Evolutionary conservation across 2,888 invertebrate genomes (phyloP), one percentile per base, ranked within the genome.

Genomic region (Xylota segnis): DNA sequence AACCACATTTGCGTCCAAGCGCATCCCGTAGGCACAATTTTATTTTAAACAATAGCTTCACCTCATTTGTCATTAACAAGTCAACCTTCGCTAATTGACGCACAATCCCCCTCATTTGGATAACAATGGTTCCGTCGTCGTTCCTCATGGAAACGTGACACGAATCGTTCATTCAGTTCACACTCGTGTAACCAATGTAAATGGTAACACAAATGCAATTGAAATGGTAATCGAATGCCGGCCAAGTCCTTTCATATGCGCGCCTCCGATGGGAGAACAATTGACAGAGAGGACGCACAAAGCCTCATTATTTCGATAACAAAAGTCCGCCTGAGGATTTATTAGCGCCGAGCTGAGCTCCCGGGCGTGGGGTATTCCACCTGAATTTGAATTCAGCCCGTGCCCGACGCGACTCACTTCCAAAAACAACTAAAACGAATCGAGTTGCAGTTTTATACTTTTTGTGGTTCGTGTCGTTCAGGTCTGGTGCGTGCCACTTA

Each of bases 1-100:
- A n/a, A 43, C 27, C 45, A 9, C 14, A 7, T 12, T 43, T 27
- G 45, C 7, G n/a, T n/a, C 50, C 32, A 40, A 65, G 27, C 63
- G 63, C 76, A 83, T 72, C 37, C 43, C 72, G 61, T 50, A 71
- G 54, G 14, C 50, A 7, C 52, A 61, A 10, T 5, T 32, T 32
- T 32, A 5, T 52, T 47, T 43, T 12, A 79, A 56, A 76, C 65
- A 84, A 81, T 52, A 72, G 65, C 59, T 23, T 71, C 18, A 81
- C 47, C 50, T 63, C 58, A 68, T 63, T 74, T 58, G 50, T 71
- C 70, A 75, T 71, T 52, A 54, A 37, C 59, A 81, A 81, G 54
- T 66, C 75, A 84, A 71, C 76, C 84, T 81, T 81, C 71, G 65
- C 71, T 84, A 81, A 84, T 81, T 84, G 84, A 84, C 75, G 84